Evolutionary conservation across 2,113 vertebrate genomes (phyloP).

Genomic region (Stomatorhinus ivindoensis): DNA sequence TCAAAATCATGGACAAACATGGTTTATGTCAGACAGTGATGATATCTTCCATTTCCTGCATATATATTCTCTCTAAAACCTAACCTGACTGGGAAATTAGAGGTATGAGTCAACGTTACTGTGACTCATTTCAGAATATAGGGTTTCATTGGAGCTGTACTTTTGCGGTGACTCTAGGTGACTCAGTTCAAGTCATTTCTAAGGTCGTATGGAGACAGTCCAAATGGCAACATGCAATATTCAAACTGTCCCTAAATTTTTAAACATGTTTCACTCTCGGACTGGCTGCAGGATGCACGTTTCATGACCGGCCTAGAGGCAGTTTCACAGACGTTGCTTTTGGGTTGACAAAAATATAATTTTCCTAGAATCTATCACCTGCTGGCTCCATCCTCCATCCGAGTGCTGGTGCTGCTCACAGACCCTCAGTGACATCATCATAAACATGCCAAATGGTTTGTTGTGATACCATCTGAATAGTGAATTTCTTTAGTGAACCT

Average conservation of each 20-base stretch:
- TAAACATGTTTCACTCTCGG: constrained; percentile 15
- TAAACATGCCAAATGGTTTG: not conserved
- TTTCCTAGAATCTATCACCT: constrained; percentile 3
- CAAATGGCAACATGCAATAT: constrained; percentile 32
- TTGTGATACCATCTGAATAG: not conserved
- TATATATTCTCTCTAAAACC: not conserved
- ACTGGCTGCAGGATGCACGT: constrained; percentile 6
- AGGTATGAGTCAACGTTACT: not conserved
- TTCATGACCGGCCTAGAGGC: not conserved
- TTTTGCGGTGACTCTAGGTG: not conserved
- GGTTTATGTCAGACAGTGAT: not conserved
- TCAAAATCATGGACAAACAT: not conserved
- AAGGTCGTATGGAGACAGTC: not conserved
- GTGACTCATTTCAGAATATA: not conserved
- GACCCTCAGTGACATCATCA: not conserved
- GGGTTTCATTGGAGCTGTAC: not conserved
- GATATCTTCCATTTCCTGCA: not conserved
- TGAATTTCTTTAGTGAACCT: not conserved
- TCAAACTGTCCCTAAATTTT: constrained; percentile 22
- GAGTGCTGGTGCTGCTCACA: not conserved
- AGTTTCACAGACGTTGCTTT: not conserved
- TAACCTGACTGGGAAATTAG: not conserved
- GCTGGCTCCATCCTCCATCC: not conserved
- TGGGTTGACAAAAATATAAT: not conserved
- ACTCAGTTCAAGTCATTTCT: not conserved